A percentile compares a stretch with the other conserved stretches of the same genome.
These are phyloP conservation scores for Gallinago undulata DNA, from an alignment of 2,113 vertebrate species.

Conservation along the genomic window DNA sequence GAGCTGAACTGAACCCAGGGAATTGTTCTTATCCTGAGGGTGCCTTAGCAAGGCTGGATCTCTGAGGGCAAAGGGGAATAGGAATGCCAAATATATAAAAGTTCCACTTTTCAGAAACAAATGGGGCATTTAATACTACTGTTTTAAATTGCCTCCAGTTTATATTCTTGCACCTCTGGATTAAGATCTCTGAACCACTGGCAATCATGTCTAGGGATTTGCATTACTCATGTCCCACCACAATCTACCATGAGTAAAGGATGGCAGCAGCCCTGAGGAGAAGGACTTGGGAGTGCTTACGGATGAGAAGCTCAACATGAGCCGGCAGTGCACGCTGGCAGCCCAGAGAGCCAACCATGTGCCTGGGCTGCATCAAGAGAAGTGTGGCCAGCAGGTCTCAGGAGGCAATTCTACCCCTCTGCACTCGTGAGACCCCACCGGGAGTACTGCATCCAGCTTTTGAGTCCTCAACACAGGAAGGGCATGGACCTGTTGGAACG, in stretches of 20 bases:
- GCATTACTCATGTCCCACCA: not conserved
- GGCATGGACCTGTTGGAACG: no score
- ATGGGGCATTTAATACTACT: not conserved
- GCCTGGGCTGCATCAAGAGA: no score
- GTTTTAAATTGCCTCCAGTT: not conserved
- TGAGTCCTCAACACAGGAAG: no score
- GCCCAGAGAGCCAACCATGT: no score
- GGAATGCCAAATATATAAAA: not conserved
- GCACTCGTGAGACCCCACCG: no score
- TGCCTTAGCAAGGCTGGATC: not conserved
- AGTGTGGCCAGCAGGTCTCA: no score
- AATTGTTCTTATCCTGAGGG: not conserved
- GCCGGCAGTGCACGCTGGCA: no score
- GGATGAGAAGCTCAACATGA: no score
- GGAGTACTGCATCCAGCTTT: no score
- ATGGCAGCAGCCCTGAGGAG: no score
- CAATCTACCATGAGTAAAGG: not conserved
- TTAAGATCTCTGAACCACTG: not conserved
- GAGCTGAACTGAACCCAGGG: not conserved
- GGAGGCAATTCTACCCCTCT: no score
- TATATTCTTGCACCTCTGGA: not conserved
- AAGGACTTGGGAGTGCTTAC: no score
- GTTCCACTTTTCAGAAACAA: not conserved
- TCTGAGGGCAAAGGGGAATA: not conserved
- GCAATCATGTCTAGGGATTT: rapidly evolving